These are phyloP conservation scores for Aspidoscelis tigris DNA, from an alignment of 2,113 vertebrate genomes.

Conservation along the genomic window DNA sequence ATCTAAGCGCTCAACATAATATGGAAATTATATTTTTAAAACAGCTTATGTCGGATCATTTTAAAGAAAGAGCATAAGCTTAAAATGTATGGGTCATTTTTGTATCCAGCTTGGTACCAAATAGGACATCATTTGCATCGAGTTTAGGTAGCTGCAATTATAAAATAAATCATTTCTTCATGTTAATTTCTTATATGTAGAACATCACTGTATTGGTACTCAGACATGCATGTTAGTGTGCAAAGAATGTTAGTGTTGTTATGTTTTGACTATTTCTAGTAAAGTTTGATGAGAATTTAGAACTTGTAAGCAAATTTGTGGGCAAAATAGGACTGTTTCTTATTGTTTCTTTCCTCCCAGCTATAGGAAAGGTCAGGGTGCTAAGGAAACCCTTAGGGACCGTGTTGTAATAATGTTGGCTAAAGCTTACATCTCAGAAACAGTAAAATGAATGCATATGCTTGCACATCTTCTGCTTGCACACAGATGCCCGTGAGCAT, in stretches of 20 bases:
- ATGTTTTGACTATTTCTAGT: not conserved
- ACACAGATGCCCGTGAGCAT: too few species aligned
- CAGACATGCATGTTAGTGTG: not conserved
- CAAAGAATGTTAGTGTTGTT: not conserved
- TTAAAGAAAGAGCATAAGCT: not conserved
- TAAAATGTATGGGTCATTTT: not conserved
- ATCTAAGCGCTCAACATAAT: not conserved
- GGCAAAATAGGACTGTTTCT: too few species aligned
- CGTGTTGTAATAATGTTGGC: too few species aligned
- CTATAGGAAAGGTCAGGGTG: too few species aligned
- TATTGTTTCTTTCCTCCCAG: too few species aligned
- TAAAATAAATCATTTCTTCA: constrained; percentile 19
- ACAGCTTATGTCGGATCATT: not conserved
- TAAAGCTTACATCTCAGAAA: too few species aligned
- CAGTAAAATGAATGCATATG: too few species aligned
- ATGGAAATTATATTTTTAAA: constrained; percentile 12
- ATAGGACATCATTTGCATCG: not conserved
- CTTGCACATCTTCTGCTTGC: too few species aligned
- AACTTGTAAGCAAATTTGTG: too few species aligned
- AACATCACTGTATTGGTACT: not conserved
- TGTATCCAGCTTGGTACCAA: not conserved
- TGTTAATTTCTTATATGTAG: too few species aligned
- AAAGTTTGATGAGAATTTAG: too few species aligned
- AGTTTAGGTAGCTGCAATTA: not conserved
- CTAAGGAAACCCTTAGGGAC: too few species aligned